Base-by-base conservation (phyloP, 2,113 vertebrate species). In the Corythoichthys haematopterus region DNA sequence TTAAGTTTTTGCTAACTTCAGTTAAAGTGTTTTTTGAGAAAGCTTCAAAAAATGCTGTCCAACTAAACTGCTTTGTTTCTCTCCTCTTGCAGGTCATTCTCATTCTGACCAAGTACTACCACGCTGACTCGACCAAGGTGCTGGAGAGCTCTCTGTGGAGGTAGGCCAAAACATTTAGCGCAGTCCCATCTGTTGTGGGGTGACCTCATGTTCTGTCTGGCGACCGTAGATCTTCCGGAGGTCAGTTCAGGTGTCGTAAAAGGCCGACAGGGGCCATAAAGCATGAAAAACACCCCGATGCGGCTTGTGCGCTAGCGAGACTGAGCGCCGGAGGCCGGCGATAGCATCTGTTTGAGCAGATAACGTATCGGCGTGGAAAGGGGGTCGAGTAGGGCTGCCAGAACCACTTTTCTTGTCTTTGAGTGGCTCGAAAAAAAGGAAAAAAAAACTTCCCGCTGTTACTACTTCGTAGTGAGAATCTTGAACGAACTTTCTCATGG, bases 71-170 rank as follows among this genome's bases (percentile, higher is more conserved):
- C 59, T 16, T 6, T 53, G 2, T 68, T 10, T 80, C 35, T 64
- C 65, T 66, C 6, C 20, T 75, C 33, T 70, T 83, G 20, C 84
- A 99, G 97, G 96, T 99, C 66, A 98, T 99, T 88, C 87, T 99
- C 78, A 99, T 98, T 83, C 93, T 99, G 80, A 99, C 97, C 16
- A 98, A 98, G 84, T 96, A 98, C 78, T 98, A 98, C 87, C 96
- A 99, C 1, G 94, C 95, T 1, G 96, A 98, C 79, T 96, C 95
- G 85, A 95, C 93, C 51, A 99, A 98, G 81, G 97, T 98, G 64
- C 90, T 98, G 79, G 96, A 99, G 87, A 99, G 97, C 78, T 98
- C 96, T 47, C 88, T 89, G 64, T 89, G 88, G 88, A 87, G 88
- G 88, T 89, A 89, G 46, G 81, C 72, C 69, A 14, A 38, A 76